A percentile compares a stretch with the other conserved stretches of the same genome.
Conservation (phyloP, 2,888 invertebrate genomes). For the Laothoe populi region DNA sequence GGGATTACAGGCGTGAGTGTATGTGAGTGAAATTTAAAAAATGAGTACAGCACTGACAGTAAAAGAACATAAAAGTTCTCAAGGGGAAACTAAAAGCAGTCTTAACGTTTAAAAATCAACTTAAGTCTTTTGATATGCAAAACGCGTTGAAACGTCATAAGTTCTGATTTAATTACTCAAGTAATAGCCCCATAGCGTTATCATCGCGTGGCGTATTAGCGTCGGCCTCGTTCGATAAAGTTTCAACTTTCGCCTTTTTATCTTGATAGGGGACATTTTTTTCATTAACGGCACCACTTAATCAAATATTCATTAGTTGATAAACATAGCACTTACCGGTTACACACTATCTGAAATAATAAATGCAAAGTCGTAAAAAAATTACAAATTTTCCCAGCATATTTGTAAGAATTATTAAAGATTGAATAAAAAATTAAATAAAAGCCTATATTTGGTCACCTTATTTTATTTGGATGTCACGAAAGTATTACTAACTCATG, state of each 20-base stretch:
- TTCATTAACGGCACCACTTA: conserved; percentile 47
- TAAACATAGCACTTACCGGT: conserved; percentile 35
- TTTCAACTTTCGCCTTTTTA: conserved; percentile 27
- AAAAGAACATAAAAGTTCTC: conserved; percentile 14
- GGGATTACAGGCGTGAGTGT: too few species aligned
- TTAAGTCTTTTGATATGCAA: conserved; percentile 24
- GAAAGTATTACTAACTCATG: background rate
- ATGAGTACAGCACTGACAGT: background rate
- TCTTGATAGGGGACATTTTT: conserved; percentile 32
- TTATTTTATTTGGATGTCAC: background rate
- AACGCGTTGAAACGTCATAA: conserved; percentile 31
- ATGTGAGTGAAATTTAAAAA: background rate
- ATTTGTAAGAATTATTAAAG: conserved; percentile 17
- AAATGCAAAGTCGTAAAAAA: conserved; percentile 19
- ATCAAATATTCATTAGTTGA: conserved; percentile 56
- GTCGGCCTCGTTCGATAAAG: conserved; percentile 56
- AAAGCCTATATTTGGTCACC: conserved; percentile 9
- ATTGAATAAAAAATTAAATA: background rate
- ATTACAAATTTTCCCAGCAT: conserved; percentile 21
- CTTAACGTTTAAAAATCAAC: conserved; percentile 21
- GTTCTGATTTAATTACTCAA: conserved; percentile 64
- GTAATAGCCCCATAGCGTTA: conserved; percentile 59
- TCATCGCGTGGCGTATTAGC: conserved; percentile 75
- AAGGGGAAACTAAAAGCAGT: conserved; percentile 13
- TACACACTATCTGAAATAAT: conserved; percentile 19